Percentiles rank a stretch among this genome's conserved stretches.
Conservation (phyloP, 2,888 invertebrate genomes). For the Cremastinae sp. region DNA sequence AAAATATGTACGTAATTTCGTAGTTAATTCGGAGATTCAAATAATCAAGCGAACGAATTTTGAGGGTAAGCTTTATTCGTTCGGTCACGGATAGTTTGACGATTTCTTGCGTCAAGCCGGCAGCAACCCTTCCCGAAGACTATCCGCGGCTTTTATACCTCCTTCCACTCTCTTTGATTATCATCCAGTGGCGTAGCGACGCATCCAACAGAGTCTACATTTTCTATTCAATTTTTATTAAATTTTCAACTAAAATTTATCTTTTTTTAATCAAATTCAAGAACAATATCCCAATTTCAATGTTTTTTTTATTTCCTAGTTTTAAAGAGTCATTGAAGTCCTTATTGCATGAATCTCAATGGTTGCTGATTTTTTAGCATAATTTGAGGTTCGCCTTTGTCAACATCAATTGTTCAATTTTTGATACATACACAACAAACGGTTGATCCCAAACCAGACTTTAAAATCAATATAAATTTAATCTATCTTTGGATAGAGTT, state of each 20-base stretch:
- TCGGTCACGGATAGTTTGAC: slow-evolving; percentile 59
- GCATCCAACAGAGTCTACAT: slow-evolving; percentile 66
- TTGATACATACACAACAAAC: no score
- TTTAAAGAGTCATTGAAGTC: no score
- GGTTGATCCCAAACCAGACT: no score
- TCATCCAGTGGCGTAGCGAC: slow-evolving; percentile 71
- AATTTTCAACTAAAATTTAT: neutral
- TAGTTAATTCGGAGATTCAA: slow-evolving; percentile 3
- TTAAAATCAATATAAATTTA: no score
- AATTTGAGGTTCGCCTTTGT: no score
- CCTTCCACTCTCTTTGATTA: slow-evolving; percentile 68
- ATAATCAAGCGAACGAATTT: slow-evolving; percentile 4
- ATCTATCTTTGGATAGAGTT: no score
- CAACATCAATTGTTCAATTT: no score
- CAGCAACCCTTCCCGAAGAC: slow-evolving; percentile 65
- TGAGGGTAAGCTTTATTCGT: slow-evolving; percentile 50
- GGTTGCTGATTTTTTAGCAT: no score
- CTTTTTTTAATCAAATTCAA: neutral
- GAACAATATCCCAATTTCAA: neutral
- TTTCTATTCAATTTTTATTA: neutral
- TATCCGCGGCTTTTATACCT: slow-evolving; percentile 68
- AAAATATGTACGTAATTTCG: neutral
- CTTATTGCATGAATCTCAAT: no score
- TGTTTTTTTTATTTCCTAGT: neutral
- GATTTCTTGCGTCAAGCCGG: slow-evolving; percentile 46